Conservation (phyloP, 2,113 vertebrate genomes). For the Corapipo altera region DNA sequence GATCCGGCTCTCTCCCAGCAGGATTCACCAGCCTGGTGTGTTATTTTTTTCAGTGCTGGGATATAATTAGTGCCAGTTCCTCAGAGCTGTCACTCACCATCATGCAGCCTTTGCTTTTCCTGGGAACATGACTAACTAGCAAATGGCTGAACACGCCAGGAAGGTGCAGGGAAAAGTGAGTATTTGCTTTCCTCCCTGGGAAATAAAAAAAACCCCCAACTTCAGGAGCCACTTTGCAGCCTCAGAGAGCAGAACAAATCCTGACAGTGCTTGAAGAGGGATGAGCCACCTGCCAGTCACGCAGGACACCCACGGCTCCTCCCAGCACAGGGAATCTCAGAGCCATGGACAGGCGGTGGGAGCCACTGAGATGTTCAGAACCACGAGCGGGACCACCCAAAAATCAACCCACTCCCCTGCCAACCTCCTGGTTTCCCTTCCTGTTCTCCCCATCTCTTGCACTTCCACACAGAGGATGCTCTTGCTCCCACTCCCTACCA, state of each 20-base stretch:
- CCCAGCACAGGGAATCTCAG: neutral
- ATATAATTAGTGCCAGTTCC: neutral
- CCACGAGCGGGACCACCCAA: rapidly evolving
- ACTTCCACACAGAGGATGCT: rapidly evolving
- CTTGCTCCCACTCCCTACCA: rapidly evolving
- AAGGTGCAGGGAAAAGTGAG: neutral
- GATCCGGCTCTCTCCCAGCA: neutral
- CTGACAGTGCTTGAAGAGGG: neutral
- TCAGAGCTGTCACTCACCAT: conserved; percentile 22
- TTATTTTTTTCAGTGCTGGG: neutral
- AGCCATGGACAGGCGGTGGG: neutral
- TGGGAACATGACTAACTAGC: neutral
- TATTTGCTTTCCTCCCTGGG: neutral
- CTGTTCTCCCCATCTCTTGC: rapidly evolving
- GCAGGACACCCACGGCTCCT: rapidly evolving
- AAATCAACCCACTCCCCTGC: neutral
- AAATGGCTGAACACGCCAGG: neutral
- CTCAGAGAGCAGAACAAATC: neutral
- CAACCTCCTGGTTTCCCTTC: neutral
- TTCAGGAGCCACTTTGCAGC: neutral
- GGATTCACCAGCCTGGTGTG: neutral
- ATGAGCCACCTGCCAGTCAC: neutral
- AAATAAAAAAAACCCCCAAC: neutral
- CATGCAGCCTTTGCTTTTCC: conserved; percentile 4
- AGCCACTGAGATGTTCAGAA: neutral